Base-by-base conservation (phyloP, 2,797 vertebrate genomes). In the Periophthalmus magnuspinnatus region DNA sequence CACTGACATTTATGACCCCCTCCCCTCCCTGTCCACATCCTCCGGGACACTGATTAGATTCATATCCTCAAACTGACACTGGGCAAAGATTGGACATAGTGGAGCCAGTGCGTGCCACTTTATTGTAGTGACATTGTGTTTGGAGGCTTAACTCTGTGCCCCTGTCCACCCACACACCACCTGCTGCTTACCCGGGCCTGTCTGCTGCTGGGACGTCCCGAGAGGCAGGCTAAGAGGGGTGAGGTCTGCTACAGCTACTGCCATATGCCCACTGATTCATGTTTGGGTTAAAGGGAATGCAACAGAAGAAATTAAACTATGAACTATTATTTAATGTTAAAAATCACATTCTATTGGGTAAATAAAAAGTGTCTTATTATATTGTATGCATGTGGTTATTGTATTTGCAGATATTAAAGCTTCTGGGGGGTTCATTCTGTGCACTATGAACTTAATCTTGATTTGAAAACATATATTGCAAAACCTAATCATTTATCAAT, bases 141-240 rank as follows among this genome's bases (percentile, higher is more conserved):
- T 1, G 0, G 73, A 70, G 69, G 74, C 71, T 79, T 71, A 76
- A 76, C 81, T 69, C 74, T 28, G 50, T 70, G 74, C 70, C 38
- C 28, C 65, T n/a, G 33, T 70, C 59, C 70, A 38, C 36, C 1
- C 36, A 38, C 36, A 72, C 64, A 24, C 85, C 86, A 83, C 86
- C 85, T 86, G 86, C 81, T 75, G n/a, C n/a, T n/a, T 77, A 71
- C 6, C 59, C 81, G 69, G 68, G 80, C 72, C 78, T 67, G 58
- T 82, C 74, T 75, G 70, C 70, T 78, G 78, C n/a, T n/a, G n/a
- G 77, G 81, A 45, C 21, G 67, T 84, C 88, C 76, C 81, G 7
- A 82, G 84, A 79, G 86, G 77, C 58, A 80, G 69, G 68, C 68
- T 10, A 63, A 71, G 56, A 71, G 65, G 73, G 76, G 69, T 45